phyloP scores from a whole-genome alignment of 2,113 vertebrate genomes.

The Prietella phreatophila region DNA sequence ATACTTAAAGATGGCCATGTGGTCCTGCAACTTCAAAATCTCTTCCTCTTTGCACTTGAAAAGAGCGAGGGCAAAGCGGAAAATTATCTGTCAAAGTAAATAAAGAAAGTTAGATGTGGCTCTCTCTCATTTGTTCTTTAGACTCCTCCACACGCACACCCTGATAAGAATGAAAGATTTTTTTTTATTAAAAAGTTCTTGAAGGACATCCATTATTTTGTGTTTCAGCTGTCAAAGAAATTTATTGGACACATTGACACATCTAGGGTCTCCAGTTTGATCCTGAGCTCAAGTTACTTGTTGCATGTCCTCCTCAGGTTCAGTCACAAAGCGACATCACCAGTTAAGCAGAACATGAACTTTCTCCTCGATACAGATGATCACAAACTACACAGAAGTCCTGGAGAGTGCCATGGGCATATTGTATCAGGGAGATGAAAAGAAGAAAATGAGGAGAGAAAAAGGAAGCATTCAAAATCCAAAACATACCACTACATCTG shows the following conservation, averaged over 20 bases:
- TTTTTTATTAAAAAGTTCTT: not conserved
- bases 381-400: not conserved
- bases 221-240: not conserved
- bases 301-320: not conserved
- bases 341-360: not conserved
- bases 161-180: not conserved
- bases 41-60: constrained; percentile 97
- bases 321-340: not conserved
- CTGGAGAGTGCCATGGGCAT: not conserved
- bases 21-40: constrained; percentile 88
- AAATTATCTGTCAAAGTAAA: constrained; percentile 82
- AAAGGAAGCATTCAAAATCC: not conserved
- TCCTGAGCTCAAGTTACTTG: not conserved
- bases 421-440: not conserved
- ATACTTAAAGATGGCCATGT: constrained; percentile 93
- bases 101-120: not conserved
- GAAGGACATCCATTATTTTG: not conserved
- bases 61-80: constrained; percentile 89
- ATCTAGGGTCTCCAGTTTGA: not conserved
- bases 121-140: not conserved
- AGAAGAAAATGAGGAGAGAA: not conserved
- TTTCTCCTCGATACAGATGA: not conserved
- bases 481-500: not conserved
- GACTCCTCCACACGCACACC: not conserved
- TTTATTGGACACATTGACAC: not conserved